Evolutionary conservation across 2,888 invertebrate genomes (phyloP), one percentile per base, ranked within the genome.

Genomic region (Ganaspis brasiliensis): DNA sequence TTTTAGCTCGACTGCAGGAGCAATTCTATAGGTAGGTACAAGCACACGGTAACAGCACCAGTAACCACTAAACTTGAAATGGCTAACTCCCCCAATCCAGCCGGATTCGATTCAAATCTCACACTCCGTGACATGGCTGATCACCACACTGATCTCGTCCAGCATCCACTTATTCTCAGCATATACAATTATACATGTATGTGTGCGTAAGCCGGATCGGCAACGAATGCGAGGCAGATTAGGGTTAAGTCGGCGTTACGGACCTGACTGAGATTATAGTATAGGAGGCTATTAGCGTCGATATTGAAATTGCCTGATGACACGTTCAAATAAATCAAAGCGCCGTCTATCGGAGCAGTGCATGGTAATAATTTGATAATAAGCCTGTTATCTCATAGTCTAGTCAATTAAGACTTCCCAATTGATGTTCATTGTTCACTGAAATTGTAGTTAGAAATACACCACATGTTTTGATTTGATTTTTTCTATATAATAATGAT

Each of bases 91-190:
- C 75, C 75, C 78, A 75, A 77, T 70, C 57, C 67, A 24, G 16
- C 63, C 72, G 79, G 75, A 78, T 79, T 79, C 76, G 81, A 79
- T 76, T 79, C 75, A 71, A 77, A 78, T 79, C 76, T 76, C 77
- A 77, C 74, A 78, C 78, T 76, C 52, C 79, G 72, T 73, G 75
- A 81, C 77, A 74, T 72, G 72, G 61, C 40, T 52, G 74, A 78
- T 76, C 77, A 70, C 76, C 61, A 59, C 55, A 67, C 59, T 49
- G 75, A 77, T 67, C 77, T 74, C 74, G 61, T 78, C 73, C 74
- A 57, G 16, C 57, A 55, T 73, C 40, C 40, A 61, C 80, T 78
- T 76, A 79, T 59, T 73, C 45, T 59, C 37, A 19, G 24, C 73
- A 75, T 71, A 75, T 75, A 57, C 77, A 59, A 75, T 61, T 73